Evolutionary conservation across 1,140 invertebrate genomes (phyloP).

Genomic region (Xylocopa sonorina): DNA sequence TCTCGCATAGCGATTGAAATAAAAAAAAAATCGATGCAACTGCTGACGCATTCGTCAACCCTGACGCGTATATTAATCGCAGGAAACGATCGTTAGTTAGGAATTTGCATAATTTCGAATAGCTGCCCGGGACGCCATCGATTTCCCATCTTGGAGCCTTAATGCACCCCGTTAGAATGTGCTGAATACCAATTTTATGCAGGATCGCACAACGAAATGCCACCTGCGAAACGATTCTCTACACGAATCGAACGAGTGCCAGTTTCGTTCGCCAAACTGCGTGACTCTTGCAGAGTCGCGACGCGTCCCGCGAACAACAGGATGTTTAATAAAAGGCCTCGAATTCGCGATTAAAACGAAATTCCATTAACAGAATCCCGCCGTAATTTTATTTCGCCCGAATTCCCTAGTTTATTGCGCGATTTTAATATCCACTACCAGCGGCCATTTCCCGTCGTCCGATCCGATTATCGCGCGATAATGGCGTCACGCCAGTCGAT

Average conservation of each 20-base stretch:
- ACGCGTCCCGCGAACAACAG: neutral
- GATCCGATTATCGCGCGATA: constrained; percentile 30
- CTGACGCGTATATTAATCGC: constrained; percentile 4
- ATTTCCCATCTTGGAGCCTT: constrained; percentile 26
- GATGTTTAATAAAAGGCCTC: constrained; percentile 21
- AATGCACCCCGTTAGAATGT: constrained; percentile 5
- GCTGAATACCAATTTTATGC: constrained; percentile 9
- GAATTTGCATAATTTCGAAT: constrained; percentile 47
- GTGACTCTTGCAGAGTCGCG: neutral
- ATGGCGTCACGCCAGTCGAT: constrained; percentile 7
- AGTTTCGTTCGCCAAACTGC: no score
- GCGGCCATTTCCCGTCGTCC: neutral
- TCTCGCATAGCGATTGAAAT: neutral
- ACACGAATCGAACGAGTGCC: no score
- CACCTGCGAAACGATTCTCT: no score
- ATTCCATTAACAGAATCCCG: constrained; percentile 20
- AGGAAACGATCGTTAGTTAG: constrained; percentile 21
- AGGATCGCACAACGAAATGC: neutral
- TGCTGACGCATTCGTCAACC: neutral
- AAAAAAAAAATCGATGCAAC: neutral
- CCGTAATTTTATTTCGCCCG: constrained; percentile 33
- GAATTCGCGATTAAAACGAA: neutral
- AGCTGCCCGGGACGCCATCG: constrained; percentile 8
- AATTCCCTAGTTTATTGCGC: constrained; percentile 12
- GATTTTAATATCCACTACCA: constrained; percentile 29